Evolutionary conservation across 2,113 vertebrate species (phyloP), one percentile per base, ranked within the genome.

Genomic region (Pseudonaja textilis): DNA sequence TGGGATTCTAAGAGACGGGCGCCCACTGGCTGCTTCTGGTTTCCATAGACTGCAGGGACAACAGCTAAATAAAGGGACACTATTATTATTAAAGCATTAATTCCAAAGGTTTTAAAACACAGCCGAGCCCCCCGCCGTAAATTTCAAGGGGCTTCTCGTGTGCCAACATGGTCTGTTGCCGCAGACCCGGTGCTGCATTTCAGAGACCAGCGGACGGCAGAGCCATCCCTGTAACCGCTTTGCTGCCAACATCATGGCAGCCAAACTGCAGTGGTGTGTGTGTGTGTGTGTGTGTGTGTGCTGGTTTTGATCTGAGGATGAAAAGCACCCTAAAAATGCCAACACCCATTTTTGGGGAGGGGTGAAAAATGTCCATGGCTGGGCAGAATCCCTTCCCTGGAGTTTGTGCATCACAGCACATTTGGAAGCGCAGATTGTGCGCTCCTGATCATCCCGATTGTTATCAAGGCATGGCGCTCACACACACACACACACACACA

Each of bases 401-500:
- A 50, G 85, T 23, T 87, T 88, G 56, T 18, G 61, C 52, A 5
- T 29, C 61, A 1, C 25, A 39, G 29, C 29, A 54, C n/a, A 50
- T 87, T 52, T 54, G 26, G n/a, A 42, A 29, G 42, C 42, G 7
- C 12, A 7, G 64, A 81, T 45, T 34, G n/a, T 39, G 18, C 2
- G 5, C 64, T 85, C 18, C 1, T 6, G 16, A 7, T 18, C 52
- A n/a, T 57, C 9, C 2, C 0, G 12, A 9, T 85, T 9, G 59
- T 34, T 59, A 47, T 23, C 22, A 81, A 81, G 1, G 34, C 74
- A 81, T 39, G 18, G 5, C 14, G 3, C 61, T 12, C 3, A 1
- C 14, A 10, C 18, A 0, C 7, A 22, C 10, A 12, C 39, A 12
- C 11, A 2, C 16, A 20, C 18, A 1, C 50, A n/a, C n/a, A n/a